These are phyloP conservation scores for Beris morrisii DNA, from an alignment of 2,888 invertebrate species.

Conservation along the genomic window DNA sequence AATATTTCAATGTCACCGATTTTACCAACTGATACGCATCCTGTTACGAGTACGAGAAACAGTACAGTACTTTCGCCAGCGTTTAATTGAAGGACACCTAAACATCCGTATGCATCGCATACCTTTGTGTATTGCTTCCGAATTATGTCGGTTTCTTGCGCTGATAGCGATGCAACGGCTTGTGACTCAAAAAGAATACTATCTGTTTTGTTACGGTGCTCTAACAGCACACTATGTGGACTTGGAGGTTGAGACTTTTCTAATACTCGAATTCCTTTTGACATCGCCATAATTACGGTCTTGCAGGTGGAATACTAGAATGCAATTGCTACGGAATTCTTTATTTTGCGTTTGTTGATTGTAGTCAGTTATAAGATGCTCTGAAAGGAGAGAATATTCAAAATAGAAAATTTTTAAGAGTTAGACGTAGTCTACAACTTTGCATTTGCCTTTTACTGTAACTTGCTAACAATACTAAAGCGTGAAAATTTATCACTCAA, in stretches of 20 bases:
- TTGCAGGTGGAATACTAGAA: too few species aligned
- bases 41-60: constrained; percentile 91
- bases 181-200: constrained; percentile 90
- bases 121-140: constrained; percentile 88
- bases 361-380: too few species aligned
- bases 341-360: too few species aligned
- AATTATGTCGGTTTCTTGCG: constrained; percentile 86
- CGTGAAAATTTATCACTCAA: too few species aligned
- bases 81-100: constrained; percentile 89
- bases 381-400: too few species aligned
- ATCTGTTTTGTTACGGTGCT: constrained; percentile 83
- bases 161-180: constrained; percentile 69
- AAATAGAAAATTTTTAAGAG: too few species aligned
- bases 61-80: constrained; percentile 81
- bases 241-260: constrained; percentile 84
- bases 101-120: constrained; percentile 92
- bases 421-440: too few species aligned
- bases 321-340: too few species aligned
- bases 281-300: constrained; percentile 77
- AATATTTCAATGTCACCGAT: constrained; percentile 94
- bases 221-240: constrained; percentile 87
- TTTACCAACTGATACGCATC: constrained; percentile 96
- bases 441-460: too few species aligned
- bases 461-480: too few species aligned
- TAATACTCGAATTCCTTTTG: constrained; percentile 87